Evolutionary conservation across 1,140 invertebrate genomes (phyloP).

Genomic region (Stegodyphus mimosarum): DNA sequence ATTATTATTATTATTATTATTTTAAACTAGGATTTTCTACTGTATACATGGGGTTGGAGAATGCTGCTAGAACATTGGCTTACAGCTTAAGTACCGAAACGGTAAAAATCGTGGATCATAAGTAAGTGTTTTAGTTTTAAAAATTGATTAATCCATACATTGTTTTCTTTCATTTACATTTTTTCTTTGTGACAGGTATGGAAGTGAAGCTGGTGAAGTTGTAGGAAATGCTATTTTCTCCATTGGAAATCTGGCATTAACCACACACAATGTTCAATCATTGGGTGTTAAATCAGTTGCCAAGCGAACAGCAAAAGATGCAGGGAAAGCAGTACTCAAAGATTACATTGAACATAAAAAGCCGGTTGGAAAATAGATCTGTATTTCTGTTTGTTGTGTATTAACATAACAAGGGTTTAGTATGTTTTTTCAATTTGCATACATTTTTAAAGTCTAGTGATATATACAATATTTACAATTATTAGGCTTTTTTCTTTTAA

Average conservation of each 20-base stretch:
- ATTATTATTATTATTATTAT: background rate
- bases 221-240: constrained; percentile 74
- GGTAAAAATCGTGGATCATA: constrained; percentile 77
- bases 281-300: constrained; percentile 76
- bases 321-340: constrained; percentile 74
- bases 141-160: background rate
- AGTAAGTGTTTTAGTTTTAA: constrained; percentile 69
- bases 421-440: no score
- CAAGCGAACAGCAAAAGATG: constrained; percentile 75
- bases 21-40: constrained; percentile 73
- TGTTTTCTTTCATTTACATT: background rate
- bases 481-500: no score
- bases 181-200: constrained; percentile 72
- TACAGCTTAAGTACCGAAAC: constrained; percentile 77
- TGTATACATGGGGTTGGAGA: constrained; percentile 77
- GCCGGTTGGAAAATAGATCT: no score
- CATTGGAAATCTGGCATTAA: constrained; percentile 75
- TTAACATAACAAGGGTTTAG: no score
- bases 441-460: no score
- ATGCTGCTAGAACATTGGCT: constrained; percentile 75
- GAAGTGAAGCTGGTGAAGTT: constrained; percentile 72
- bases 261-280: constrained; percentile 74
- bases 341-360: constrained; percentile 64
- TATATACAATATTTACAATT: no score
- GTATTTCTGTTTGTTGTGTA: no score